Evolutionary conservation across 2,797 vertebrate genomes (phyloP).

Genomic region (Euphonia xanthogaster): DNA sequence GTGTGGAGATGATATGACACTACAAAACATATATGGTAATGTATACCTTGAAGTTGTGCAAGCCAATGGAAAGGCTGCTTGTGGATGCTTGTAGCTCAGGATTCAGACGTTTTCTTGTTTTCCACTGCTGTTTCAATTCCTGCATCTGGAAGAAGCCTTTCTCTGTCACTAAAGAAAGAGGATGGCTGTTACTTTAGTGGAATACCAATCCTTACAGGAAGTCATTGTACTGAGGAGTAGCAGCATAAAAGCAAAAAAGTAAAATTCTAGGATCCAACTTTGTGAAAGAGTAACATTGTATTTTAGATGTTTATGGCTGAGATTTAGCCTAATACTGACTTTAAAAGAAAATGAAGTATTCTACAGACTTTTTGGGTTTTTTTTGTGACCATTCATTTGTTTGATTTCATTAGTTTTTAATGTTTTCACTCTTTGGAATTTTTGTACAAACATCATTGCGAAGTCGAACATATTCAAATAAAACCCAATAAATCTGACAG

Average conservation of each 20-base stretch:
- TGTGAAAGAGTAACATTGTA: background rate
- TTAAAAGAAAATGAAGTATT: background rate
- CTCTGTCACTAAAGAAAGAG: background rate
- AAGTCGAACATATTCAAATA: slow-evolving; percentile 51
- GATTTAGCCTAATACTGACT: background rate
- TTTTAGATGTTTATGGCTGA: background rate
- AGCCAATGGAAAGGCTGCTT: background rate
- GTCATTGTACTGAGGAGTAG: background rate
- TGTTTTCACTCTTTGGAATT: slow-evolving; percentile 2
- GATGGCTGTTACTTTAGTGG: background rate
- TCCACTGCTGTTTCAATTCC: background rate
- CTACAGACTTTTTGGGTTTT: background rate
- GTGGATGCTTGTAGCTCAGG: background rate
- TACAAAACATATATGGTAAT: background rate
- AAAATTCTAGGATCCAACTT: background rate
- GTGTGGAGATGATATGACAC: accelerated
- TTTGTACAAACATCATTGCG: background rate
- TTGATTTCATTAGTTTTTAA: background rate
- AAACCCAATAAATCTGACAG: slow-evolving; percentile 67
- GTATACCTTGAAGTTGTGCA: background rate
- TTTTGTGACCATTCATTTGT: background rate
- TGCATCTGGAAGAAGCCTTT: background rate
- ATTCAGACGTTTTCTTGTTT: background rate
- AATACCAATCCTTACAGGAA: background rate
- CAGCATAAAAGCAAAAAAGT: background rate